These are phyloP conservation scores for Ostrea denselamellosa DNA, from an alignment of 1,140 invertebrate species.

Conservation along the genomic window DNA sequence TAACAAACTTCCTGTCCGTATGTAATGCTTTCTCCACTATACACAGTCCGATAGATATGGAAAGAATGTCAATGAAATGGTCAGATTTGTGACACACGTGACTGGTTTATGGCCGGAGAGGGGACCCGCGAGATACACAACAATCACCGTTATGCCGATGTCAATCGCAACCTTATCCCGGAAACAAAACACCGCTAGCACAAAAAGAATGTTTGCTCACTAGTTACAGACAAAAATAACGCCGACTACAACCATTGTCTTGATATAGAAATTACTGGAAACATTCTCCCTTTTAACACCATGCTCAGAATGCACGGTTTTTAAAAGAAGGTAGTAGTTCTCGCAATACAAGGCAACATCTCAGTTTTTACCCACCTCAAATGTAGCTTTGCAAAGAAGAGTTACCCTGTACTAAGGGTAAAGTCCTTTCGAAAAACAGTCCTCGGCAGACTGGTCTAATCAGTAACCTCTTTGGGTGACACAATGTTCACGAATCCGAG, in stretches of 20 bases:
- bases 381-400: background rate
- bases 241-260: background rate
- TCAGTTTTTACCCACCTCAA: background rate
- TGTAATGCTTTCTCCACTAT: background rate
- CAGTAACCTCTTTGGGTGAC: background rate
- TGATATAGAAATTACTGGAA: background rate
- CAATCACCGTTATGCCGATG: background rate
- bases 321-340: background rate
- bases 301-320: too few relatives aligned
- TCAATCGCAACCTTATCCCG: background rate
- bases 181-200: background rate
- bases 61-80: background rate
- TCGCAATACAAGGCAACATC: background rate
- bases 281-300: background rate
- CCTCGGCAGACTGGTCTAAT: background rate
- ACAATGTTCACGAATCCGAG: background rate
- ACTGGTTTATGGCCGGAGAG: background rate
- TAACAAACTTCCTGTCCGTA: background rate
- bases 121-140: background rate
- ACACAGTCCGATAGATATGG: background rate
- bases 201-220: background rate
- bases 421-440: background rate
- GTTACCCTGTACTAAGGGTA: background rate
- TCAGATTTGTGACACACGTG: constrained; percentile 18
- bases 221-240: background rate